Percentiles rank a stretch among this genome's conserved stretches.
phyloP scores from a whole-genome alignment of 2,888 invertebrate genomes.

The Leptarthrus brevirostris region DNA sequence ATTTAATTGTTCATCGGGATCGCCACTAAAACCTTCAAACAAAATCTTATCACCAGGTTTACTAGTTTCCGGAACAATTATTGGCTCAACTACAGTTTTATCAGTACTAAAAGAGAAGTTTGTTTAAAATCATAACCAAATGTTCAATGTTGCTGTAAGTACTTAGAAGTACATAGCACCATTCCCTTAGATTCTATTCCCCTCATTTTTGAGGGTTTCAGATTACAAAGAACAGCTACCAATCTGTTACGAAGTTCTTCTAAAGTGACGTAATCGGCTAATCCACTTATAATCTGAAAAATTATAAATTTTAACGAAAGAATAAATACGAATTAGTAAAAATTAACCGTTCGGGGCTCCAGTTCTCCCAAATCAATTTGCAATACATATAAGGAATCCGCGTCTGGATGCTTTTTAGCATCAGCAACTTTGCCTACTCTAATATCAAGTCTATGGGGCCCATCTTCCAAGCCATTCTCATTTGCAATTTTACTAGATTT shows the following conservation, averaged over 20 bases:
- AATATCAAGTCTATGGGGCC: conserved; percentile 84
- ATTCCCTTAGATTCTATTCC: conserved; percentile 92
- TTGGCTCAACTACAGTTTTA: conserved; percentile 85
- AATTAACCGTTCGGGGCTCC: conserved; percentile 71
- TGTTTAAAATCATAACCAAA: conserved; percentile 2
- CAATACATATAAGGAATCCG: conserved; percentile 91
- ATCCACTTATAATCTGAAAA: conserved; percentile 79
- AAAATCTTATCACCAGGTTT: conserved; percentile 86
- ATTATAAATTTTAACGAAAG: background rate
- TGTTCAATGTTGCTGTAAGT: conserved; percentile 63
- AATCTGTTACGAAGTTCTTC: conserved; percentile 90
- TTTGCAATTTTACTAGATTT: conserved; percentile 70
- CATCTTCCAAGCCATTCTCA: conserved; percentile 68
- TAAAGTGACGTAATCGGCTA: conserved; percentile 90
- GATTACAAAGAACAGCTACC: conserved; percentile 94
- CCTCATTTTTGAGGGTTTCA: conserved; percentile 97
- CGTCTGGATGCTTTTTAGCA: conserved; percentile 89
- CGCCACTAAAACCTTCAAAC: conserved; percentile 85
- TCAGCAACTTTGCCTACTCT: conserved; percentile 88
- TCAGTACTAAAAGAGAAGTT: conserved; percentile 70
- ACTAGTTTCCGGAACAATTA: conserved; percentile 80
- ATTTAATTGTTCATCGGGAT: conserved; percentile 87
- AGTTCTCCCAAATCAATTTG: conserved; percentile 90
- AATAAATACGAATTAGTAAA: background rate
- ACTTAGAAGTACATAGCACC: conserved; percentile 91